Base-by-base conservation (phyloP, 2,888 invertebrate genomes). In the Hemistola chrysoprasaria region DNA sequence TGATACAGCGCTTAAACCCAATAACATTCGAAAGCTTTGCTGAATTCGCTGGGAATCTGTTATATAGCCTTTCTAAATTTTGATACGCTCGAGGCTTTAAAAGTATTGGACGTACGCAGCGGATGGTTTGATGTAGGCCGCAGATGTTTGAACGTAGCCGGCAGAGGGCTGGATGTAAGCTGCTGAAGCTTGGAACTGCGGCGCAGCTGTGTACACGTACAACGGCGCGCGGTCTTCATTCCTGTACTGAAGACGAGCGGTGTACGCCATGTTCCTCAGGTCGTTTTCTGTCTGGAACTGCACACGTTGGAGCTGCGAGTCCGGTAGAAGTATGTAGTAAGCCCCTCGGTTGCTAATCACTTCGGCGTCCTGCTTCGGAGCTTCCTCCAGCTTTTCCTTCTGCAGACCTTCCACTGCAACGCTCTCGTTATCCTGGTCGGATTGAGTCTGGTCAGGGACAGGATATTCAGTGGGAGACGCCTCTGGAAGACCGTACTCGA, bases 301-400 rank as follows among this genome's bases (percentile, higher is more conserved):
- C 7, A 93, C 91, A 40, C 90, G 86, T 57, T 93, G 93, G 1
- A 93, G 81, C 50, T 92, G 88, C 1, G 92, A 91, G 44, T 84
- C 90, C 1, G 93, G 93, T 47, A 93, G 81, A 23, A 93, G 90
- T 4, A 93, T 86, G 67, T 92, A 93, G 69, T 93, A 93, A 16
- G 91, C 90, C 3, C 92, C 92, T 54, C 80, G 74, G 30, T 71
- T 60, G 44, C 68, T 81, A 10, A 90, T 65, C 3, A 86, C 70
- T 37, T 84, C 83, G 33, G 73, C 66, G 7, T 79, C 78, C 1
- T 65, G 67, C 30, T 77, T 72, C 0, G 74, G 67, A 2, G 53
- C 71, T 9, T 71, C 65, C 60, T 78, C 56, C 40, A 85, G 33
- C 52, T 74, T 65, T 9, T 64, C 74, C 16, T 69, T 71, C 22